These are phyloP conservation scores for Argyrosomus japonicus DNA, from an alignment of 2,113 vertebrate species.

Conservation along the genomic window DNA sequence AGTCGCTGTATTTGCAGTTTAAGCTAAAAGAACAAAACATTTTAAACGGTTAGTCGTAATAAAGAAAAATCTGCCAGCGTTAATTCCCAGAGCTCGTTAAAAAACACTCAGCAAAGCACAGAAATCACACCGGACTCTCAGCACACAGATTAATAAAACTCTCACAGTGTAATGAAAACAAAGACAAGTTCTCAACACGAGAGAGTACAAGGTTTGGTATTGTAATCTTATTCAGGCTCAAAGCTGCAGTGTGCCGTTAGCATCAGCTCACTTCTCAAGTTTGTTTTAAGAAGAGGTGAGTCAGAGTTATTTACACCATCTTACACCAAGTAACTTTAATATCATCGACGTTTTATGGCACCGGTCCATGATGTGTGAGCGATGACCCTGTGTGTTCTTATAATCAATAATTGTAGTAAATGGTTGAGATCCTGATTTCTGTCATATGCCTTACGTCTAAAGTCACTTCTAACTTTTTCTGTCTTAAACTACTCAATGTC, in stretches of 20 bases:
- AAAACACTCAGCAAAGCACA: constrained; percentile 12
- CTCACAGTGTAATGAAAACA: constrained; percentile 9
- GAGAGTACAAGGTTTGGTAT: not conserved
- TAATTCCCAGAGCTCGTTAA: constrained; percentile 27
- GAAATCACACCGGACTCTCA: not conserved
- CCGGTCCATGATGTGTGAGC: too few relatives aligned
- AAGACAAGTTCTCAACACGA: not conserved
- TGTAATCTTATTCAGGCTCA: not conserved
- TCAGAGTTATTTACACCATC: too few relatives aligned
- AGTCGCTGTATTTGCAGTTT: not conserved
- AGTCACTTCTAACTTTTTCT: too few relatives aligned
- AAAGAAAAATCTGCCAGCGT: not conserved
- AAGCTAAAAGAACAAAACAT: constrained; percentile 11
- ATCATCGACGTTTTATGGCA: too few relatives aligned
- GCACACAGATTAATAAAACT: constrained; percentile 19
- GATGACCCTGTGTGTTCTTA: too few relatives aligned
- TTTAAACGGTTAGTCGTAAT: constrained; percentile 6
- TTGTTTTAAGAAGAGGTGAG: not conserved
- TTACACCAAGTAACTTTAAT: too few relatives aligned
- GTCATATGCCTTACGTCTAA: too few relatives aligned
- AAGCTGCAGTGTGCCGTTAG: not conserved
- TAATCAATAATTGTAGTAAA: too few relatives aligned
- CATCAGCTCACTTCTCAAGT: not conserved
- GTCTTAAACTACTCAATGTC: too few relatives aligned
- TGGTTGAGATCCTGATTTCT: too few relatives aligned